Conservation (phyloP, 2,888 invertebrate species). For the Volucella bombylans region DNA sequence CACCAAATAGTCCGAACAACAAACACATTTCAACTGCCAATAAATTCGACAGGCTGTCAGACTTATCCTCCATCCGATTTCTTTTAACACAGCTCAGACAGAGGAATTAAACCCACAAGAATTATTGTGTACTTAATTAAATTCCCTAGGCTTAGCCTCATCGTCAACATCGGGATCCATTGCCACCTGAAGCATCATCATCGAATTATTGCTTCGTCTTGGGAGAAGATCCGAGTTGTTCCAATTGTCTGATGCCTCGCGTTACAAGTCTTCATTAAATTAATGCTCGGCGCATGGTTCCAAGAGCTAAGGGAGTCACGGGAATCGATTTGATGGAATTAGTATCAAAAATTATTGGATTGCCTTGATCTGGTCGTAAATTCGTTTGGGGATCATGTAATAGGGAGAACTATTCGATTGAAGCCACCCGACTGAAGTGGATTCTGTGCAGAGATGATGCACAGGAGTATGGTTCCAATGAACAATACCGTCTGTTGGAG, state of each 20-base stretch:
- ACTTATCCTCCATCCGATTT: too few relatives aligned
- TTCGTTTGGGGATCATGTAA: conserved; percentile 56
- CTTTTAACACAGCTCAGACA: too few relatives aligned
- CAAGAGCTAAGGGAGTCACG: conserved; percentile 37
- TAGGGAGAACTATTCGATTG: conserved; percentile 32
- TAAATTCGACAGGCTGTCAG: too few relatives aligned
- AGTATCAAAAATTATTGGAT: conserved; percentile 71
- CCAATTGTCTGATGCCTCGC: conserved; percentile 59
- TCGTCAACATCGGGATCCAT: conserved; percentile 22
- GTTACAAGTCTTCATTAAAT: conserved; percentile 73
- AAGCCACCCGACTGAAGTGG: conserved; percentile 28
- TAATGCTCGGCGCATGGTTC: conserved; percentile 44
- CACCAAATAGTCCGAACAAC: too few relatives aligned
- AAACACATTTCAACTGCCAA: too few relatives aligned
- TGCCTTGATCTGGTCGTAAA: conserved; percentile 68
- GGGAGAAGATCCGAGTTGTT: neutral
- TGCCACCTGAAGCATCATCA: conserved; percentile 50
- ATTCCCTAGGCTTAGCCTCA: conserved; percentile 12
- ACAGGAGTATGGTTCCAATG: conserved; percentile 54
- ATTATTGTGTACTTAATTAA: conserved; percentile 63
- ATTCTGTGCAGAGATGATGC: neutral
- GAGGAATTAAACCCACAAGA: conserved; percentile 8
- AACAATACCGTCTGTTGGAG: conserved; percentile 60
- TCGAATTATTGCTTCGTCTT: conserved; percentile 47
- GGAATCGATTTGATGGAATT: conserved; percentile 69